Evolutionary conservation across 2,888 invertebrate species (phyloP), one percentile per base, ranked within the genome.

Genomic region (Spisula subtruncata): DNA sequence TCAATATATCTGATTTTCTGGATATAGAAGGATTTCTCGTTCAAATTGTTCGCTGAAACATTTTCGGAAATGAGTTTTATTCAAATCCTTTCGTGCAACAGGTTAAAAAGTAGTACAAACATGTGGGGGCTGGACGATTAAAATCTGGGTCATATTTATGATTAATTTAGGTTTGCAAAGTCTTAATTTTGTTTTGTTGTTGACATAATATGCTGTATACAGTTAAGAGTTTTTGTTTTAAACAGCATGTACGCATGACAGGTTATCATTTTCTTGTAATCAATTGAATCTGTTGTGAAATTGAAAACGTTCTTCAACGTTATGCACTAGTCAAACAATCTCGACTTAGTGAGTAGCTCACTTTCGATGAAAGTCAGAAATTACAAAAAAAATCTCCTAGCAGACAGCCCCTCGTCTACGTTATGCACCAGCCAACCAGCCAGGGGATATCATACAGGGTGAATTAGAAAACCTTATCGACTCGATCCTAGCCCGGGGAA

Each of bases 71-170:
- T 75, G 0, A 32, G 75, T 75, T 14, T 16, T 32, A 25, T 14
- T 0, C 4, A 18, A 75, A 75, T 75, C 75, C 75, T 35, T 75
- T 75, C 32, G 75, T 75, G 75, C 35, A 35, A 75, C 75, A 35
- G 16, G 75, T 75, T 32, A 75, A 75, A 35, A 75, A 75, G 18
- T 75, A 75, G 32, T 32, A 75, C 41, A 41, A 41, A 41, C 75
- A 75, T 75, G n/a, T 75, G 32, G 75, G n/a, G 14, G n/a, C 18
- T 32, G 16, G 32, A 75, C 75, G 32, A 32, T 32, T 29, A 14
- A 10, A 71, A 32, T 12, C 16, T 71, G 32, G 71, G 71, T 32
- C 71, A 0, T 32, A 29, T 32, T 16, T 14, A 32, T 32, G 16
- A 32, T 8, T 16, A 8, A 32, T 29, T 32, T 29, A 32, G 32